Percentiles rank a stretch among this genome's conserved stretches.
phyloP scores from a whole-genome alignment of 2,888 invertebrate genomes.

The Exocentrus adspersus region DNA sequence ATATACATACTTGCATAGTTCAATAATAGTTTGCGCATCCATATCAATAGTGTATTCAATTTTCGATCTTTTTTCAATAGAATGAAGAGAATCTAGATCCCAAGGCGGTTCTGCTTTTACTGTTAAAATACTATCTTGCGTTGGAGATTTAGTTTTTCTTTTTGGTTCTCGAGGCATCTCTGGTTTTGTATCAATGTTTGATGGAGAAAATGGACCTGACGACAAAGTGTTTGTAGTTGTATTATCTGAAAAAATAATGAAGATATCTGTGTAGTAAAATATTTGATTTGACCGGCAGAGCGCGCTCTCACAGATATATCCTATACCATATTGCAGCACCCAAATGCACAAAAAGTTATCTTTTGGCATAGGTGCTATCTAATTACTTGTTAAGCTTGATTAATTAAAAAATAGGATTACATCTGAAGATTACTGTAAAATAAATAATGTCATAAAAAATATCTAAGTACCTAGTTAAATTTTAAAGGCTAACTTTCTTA shows the following conservation, averaged over 20 bases:
- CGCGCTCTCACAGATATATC: too few relatives aligned
- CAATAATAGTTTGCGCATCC: conserved; percentile 78
- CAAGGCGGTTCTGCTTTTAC: conserved; percentile 69
- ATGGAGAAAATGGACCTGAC: conserved; percentile 68
- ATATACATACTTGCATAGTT: conserved; percentile 74
- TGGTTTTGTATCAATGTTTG: conserved; percentile 57
- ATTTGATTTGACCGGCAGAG: too few relatives aligned
- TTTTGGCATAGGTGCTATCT: too few relatives aligned
- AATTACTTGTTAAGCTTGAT: too few relatives aligned
- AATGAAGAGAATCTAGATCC: conserved; percentile 59
- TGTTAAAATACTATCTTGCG: conserved; percentile 57
- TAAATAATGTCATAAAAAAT: too few relatives aligned
- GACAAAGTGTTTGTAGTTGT: conserved; percentile 56
- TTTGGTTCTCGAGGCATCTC: conserved; percentile 56
- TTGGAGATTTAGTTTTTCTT: conserved; percentile 60
- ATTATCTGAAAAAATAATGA: conserved; percentile 19
- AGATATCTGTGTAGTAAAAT: too few relatives aligned
- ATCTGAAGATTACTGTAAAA: too few relatives aligned
- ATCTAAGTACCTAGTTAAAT: too few relatives aligned
- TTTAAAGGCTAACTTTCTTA: too few relatives aligned
- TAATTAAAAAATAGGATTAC: too few relatives aligned
- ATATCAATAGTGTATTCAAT: conserved; percentile 79
- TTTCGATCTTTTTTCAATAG: conserved; percentile 70
- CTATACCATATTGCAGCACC: too few relatives aligned
- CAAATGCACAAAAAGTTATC: too few relatives aligned